Evolutionary conservation across 2,113 vertebrate species (phyloP), one percentile per base, ranked within the genome.

Genomic region (Zapus hudsonius): DNA sequence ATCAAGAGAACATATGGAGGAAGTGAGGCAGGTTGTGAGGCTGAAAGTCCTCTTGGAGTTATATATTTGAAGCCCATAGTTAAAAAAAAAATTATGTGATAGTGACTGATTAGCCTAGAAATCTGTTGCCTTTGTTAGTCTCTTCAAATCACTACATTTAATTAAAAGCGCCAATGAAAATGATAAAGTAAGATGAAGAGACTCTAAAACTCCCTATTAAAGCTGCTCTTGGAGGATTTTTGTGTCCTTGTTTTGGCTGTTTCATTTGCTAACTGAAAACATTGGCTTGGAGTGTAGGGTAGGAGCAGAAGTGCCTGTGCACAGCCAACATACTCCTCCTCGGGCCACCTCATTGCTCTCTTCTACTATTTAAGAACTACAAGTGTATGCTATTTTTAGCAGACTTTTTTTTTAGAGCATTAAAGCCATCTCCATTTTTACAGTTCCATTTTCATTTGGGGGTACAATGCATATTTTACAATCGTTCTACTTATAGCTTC

Each of bases 391-490:
- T 93, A 64, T 1, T 57, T 38, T 94, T 72, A 87, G 2, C 36
- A 72, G 15, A 55, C 73, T 89, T 84, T 93, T 84, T 93, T 25
- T 93, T 70, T 70, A 82, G 84, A 87, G 63, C 74, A 89, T 93
- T 74, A 75, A 89, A 85, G 70, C 64, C 79, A 67, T 75, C 87
- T 94, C 59, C 2, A 11, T 82, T 95, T 79, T 86, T 92, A 74
- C n/a, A 82, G 52, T 47, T 89, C n/a, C 22, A 74, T 84, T 95
- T 92, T 79, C 86, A 87, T 87, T 80, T 95, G n/a, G 27, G 78
- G 3, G 70, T 25, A 94, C 90, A 93, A 19, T 29, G 79, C 69
- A 91, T 66, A 84, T 82, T 80, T 89, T 73, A 92, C 55, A 94
- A 89, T 33, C 85, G n/a, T 83, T 95, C 76, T 91, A 59, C 0